A percentile compares a stretch with the other conserved stretches of the same genome.
Conservation (phyloP, 2,888 invertebrate species). For the Magallana nippona region DNA sequence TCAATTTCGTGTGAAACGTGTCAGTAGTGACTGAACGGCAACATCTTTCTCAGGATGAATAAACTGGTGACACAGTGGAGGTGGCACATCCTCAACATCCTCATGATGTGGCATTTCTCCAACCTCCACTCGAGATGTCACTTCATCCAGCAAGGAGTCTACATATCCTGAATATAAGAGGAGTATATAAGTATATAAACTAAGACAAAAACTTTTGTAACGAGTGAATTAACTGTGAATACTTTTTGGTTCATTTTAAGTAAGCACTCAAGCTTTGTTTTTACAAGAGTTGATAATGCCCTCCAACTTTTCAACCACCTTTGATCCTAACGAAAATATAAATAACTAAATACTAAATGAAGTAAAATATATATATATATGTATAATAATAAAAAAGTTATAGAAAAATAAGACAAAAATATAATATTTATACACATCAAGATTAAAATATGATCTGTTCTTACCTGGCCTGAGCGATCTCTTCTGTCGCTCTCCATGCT, state of each 20-base stretch:
- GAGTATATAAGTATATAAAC: no score
- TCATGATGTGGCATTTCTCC: neutral
- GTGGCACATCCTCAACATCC: slow-evolving; percentile 29
- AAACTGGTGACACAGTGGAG: slow-evolving; percentile 26
- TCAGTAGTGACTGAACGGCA: neutral
- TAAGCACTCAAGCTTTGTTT: neutral
- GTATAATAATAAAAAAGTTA: no score
- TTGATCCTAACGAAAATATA: neutral
- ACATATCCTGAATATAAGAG: neutral
- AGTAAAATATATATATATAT: no score
- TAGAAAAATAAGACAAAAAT: no score
- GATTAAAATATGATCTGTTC: neutral
- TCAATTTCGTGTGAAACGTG: slow-evolving; percentile 4
- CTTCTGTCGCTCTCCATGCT: neutral
- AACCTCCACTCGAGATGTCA: neutral
- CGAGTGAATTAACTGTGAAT: no score
- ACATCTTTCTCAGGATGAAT: neutral
- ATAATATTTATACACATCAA: no score
- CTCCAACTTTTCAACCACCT: neutral
- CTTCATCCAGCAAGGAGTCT: neutral
- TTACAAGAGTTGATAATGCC: neutral
- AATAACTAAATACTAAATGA: no score
- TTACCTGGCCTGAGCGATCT: slow-evolving; percentile 11
- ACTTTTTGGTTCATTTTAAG: neutral
- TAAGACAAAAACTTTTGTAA: neutral